phyloP scores from a whole-genome alignment of 2,797 vertebrate species.

The Tokudaia tokunoshimensis region DNA sequence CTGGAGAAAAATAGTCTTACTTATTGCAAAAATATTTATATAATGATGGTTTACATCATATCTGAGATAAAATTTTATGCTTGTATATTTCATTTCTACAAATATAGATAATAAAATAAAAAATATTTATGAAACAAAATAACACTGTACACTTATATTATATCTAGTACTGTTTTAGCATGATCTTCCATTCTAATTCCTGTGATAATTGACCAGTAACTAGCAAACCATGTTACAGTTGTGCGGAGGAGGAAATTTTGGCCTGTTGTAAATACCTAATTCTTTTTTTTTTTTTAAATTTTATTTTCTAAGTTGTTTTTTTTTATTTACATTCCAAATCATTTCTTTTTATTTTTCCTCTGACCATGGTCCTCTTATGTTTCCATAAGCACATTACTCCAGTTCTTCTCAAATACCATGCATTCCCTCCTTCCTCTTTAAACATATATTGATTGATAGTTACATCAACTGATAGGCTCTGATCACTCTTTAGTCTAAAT shows the following conservation, averaged over 20 bases:
- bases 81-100: background rate
- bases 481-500: background rate
- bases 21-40: background rate
- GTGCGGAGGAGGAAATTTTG: background rate
- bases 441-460: background rate
- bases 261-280: background rate
- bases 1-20: background rate
- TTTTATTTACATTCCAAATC: no score
- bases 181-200: background rate
- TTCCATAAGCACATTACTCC: no score
- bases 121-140: background rate
- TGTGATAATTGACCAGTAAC: background rate
- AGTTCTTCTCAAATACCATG: background rate
- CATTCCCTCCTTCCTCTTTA: background rate
- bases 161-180: background rate
- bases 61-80: background rate
- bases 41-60: background rate
- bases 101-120: background rate
- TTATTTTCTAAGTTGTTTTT: no score
- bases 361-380: background rate
- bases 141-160: background rate
- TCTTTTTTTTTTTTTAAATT: background rate
- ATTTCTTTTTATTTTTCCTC: no score
- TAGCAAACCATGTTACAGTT: background rate
- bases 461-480: background rate